A percentile compares a stretch with the other conserved stretches of the same genome.
Conservation (phyloP, 2,888 invertebrate species). For the Hylaea fasciaria region DNA sequence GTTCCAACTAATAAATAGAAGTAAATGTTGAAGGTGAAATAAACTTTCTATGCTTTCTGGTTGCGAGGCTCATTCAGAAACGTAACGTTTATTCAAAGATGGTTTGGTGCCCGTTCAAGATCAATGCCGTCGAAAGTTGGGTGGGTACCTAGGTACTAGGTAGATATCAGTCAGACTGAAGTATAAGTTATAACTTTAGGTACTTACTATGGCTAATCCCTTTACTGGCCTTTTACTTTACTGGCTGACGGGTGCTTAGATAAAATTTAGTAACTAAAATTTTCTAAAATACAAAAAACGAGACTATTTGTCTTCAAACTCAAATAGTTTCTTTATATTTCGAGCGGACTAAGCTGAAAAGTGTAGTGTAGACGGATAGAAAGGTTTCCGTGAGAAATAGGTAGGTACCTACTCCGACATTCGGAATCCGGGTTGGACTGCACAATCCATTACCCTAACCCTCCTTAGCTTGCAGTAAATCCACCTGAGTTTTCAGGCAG, state of each 20-base stretch:
- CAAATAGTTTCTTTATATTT: not conserved
- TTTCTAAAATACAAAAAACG: too few relatives aligned
- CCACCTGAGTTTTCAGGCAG: conserved; percentile 24
- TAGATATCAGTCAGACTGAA: too few relatives aligned
- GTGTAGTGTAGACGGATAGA: conserved; percentile 35
- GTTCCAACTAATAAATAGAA: conserved; percentile 14
- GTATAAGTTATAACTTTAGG: too few relatives aligned
- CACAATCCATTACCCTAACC: conserved; percentile 39
- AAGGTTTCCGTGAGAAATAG: conserved; percentile 39
- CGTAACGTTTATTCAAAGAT: too few relatives aligned
- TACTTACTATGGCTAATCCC: too few relatives aligned
- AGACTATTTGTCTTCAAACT: not conserved
- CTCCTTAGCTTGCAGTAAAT: conserved; percentile 31
- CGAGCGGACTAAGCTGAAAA: not conserved
- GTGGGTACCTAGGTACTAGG: too few relatives aligned
- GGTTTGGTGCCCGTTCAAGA: too few relatives aligned
- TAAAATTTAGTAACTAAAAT: too few relatives aligned
- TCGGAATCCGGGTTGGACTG: conserved; percentile 26
- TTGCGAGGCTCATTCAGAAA: too few relatives aligned
- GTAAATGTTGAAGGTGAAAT: conserved; percentile 16
- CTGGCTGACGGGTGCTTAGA: too few relatives aligned
- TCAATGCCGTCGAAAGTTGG: not conserved
- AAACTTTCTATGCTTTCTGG: conserved; percentile 11
- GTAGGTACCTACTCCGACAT: conserved; percentile 9
- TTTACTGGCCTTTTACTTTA: too few relatives aligned